Percentiles rank a stretch among this genome's conserved stretches.
These are phyloP conservation scores for Laterallus jamaicensis DNA, from an alignment of 2,113 vertebrate species.

Conservation along the genomic window DNA sequence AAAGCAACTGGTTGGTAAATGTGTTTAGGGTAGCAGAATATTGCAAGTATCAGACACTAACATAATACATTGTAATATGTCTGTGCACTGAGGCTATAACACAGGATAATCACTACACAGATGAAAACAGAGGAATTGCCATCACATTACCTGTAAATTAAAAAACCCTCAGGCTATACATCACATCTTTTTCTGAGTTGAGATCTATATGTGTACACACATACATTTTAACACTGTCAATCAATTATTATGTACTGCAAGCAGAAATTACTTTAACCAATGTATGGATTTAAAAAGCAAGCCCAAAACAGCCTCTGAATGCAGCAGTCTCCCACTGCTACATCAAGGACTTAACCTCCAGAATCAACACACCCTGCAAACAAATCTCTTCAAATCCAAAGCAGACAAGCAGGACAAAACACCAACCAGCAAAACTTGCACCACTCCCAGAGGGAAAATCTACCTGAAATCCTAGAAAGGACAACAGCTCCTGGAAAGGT, in stretches of 20 bases:
- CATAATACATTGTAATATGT: not conserved
- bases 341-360: not conserved
- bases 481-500: not conserved
- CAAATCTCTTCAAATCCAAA: not conserved
- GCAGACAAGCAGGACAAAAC: constrained; percentile 23
- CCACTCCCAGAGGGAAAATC: not conserved
- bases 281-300: not conserved
- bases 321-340: not conserved
- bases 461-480: not conserved
- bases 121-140: not conserved
- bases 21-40: not conserved
- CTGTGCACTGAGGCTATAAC: not conserved
- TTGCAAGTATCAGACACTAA: not conserved
- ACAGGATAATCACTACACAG: not conserved
- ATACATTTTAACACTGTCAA: not conserved
- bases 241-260: not conserved
- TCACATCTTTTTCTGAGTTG: not conserved
- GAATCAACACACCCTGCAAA: not conserved
- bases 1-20: not conserved
- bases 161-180: not conserved
- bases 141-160: not conserved
- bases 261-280: not conserved
- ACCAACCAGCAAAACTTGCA: not conserved
- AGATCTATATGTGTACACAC: not conserved
- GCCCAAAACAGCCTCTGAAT: not conserved